Evolutionary conservation across 2,888 invertebrate genomes (phyloP).

Genomic region (Drosophila emarginata): DNA sequence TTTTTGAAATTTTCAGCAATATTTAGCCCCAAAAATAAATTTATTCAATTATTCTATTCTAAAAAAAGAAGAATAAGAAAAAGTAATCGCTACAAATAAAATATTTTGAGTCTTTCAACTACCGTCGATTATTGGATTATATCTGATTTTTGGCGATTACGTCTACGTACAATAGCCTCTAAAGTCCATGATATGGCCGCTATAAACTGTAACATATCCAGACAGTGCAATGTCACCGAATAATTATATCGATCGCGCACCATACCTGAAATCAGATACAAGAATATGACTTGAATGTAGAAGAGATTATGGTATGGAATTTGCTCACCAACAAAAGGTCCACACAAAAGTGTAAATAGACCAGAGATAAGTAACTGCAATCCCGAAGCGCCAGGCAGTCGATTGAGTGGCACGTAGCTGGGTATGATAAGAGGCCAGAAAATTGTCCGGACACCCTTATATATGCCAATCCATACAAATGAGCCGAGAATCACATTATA

Average conservation of each 20-base stretch:
- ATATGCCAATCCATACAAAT: slow-evolving; percentile 87
- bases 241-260: slow-evolving; percentile 86
- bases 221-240: slow-evolving; percentile 85
- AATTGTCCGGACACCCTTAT: slow-evolving; percentile 88
- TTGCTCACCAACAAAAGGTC: slow-evolving; percentile 86
- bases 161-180: slow-evolving; percentile 82
- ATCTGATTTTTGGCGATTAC: slow-evolving; percentile 15
- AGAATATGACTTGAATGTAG: too few species aligned
- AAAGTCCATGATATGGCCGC: slow-evolving; percentile 86
- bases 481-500: slow-evolving; percentile 84
- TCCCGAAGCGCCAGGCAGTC: slow-evolving; percentile 88
- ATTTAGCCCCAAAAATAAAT: background rate
- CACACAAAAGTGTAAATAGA: slow-evolving; percentile 85
- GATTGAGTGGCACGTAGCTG: slow-evolving; percentile 87
- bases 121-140: background rate
- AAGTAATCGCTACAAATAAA: background rate
- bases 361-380: slow-evolving; percentile 87
- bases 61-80: slow-evolving; percentile 17
- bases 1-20: too few species aligned
- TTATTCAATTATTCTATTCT: slow-evolving; percentile 18
- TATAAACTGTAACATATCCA: slow-evolving; percentile 86
- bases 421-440: slow-evolving; percentile 90
- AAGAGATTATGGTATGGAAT: background rate
- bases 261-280: slow-evolving; percentile 83
- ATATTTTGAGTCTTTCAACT: background rate